Evolutionary conservation across 2,888 invertebrate species (phyloP), one percentile per base, ranked within the genome.

Genomic region (Dynastes hyllus): DNA sequence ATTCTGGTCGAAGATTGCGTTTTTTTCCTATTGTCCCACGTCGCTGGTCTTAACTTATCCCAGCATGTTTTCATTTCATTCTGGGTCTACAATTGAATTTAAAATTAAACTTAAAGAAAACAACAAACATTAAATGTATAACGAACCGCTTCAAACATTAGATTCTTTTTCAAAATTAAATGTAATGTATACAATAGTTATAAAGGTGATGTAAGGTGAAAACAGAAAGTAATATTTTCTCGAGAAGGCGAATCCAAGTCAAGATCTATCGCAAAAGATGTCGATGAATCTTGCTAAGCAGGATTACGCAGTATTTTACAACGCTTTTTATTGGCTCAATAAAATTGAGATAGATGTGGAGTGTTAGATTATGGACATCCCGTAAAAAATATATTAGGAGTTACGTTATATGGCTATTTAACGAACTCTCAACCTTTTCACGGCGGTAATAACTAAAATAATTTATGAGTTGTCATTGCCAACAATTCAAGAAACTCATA

Each of bases 331-430:
- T 69, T 69, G 51, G 29, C 51, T 6, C 27, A 53, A 51, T 69
- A 69, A 69, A 69, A 29, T 50, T 51, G 9, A 69, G 51, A 51
- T 69, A 67, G 66, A 45, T 22, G 22, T n/a, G 51, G 45, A 53
- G 53, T 29, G 40, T 6, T 29, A 63, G 51, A 27, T 51, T 69
- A 51, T 50, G 51, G 51, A 51, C n/a, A 5, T 51, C 9, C 27
- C 69, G 29, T 69, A 69, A 69, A 69, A 51, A 51, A 40, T 51
- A 69, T 69, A 69, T 69, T 69, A 69, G 45, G 6, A 22, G 69
- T 29, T 51, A 50, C 22, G 27, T 29, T 69, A 53, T 53, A 69
- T 51, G 27, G 27, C 29, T 51, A n/a, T 51, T 69, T 51, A 69
- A 69, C 29, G 50, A 51, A 69, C 27, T 27, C 69, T 63, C 27